Evolutionary conservation across 2,888 invertebrate genomes (phyloP).

Genomic region (Vannuccia rotundouncinata): DNA sequence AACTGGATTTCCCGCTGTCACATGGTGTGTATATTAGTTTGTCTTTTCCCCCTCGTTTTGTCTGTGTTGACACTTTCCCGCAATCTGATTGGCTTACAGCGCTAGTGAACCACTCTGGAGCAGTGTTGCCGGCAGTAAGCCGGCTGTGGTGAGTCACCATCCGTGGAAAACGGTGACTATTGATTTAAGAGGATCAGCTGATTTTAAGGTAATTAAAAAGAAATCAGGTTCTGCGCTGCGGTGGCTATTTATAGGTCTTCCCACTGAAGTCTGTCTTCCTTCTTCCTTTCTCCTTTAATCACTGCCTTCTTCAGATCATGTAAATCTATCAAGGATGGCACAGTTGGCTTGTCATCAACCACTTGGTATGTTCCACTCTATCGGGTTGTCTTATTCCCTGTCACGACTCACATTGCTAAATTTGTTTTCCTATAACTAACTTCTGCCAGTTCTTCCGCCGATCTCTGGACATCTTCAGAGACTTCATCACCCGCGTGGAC

Average conservation of each 20-base stretch:
- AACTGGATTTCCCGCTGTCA: too few species aligned
- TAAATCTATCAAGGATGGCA: not conserved
- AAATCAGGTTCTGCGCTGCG: not conserved
- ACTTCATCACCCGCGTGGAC: not conserved
- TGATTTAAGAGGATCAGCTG: not conserved
- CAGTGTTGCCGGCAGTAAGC: not conserved
- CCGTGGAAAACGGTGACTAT: not conserved
- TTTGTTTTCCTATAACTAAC: too few species aligned
- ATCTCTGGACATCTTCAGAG: too few species aligned
- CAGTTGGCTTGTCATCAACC: conserved; percentile 12
- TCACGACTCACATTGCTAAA: too few species aligned
- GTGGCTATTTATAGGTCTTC: not conserved
- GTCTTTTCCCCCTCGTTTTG: too few species aligned
- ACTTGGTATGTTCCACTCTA: too few species aligned
- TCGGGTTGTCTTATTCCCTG: too few species aligned
- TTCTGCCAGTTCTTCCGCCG: too few species aligned
- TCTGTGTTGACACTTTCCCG: conserved; percentile 3
- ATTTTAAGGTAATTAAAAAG: not conserved
- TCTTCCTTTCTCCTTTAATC: not conserved
- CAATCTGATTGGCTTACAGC: not conserved
- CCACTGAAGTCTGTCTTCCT: not conserved
- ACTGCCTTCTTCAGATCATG: not conserved
- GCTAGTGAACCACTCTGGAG: not conserved
- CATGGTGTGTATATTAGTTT: too few species aligned
- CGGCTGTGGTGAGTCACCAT: not conserved